Percentiles rank a stretch among this genome's conserved stretches.
Conservation (phyloP, 2,113 vertebrate species). For the Mohoua ochrocephala region DNA sequence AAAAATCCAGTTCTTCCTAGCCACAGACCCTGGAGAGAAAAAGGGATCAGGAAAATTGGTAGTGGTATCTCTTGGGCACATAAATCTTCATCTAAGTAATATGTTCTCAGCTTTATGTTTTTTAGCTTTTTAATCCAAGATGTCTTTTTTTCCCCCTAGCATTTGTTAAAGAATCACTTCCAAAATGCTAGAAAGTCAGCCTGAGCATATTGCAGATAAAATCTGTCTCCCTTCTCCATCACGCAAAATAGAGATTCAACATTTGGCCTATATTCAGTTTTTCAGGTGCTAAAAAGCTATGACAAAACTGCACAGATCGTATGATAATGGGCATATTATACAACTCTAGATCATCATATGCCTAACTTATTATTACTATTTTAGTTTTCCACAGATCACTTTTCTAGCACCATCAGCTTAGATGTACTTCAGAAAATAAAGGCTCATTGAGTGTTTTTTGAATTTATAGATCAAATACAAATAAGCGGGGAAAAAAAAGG, state of each 20-base stretch:
- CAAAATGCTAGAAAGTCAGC: constrained; percentile 64
- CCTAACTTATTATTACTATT: constrained; percentile 56
- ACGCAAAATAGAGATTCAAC: constrained; percentile 60
- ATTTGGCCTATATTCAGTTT: constrained; percentile 63
- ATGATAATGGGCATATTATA: constrained; percentile 64
- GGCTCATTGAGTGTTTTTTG: neutral
- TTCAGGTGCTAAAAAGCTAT: constrained; percentile 64
- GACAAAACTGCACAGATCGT: constrained; percentile 62
- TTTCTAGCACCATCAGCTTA: neutral
- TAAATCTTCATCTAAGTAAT: constrained; percentile 45
- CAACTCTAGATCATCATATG: constrained; percentile 59
- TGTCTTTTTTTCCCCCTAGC: neutral
- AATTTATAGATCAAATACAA: neutral
- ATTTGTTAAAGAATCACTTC: constrained; percentile 63
- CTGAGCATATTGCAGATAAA: constrained; percentile 67
- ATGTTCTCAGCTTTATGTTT: constrained; percentile 45
- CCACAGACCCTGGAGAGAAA: neutral
- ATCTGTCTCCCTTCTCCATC: constrained; percentile 61
- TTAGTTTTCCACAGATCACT: constrained; percentile 13
- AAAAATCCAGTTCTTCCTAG: neutral
- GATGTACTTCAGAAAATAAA: neutral
- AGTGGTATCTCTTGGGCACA: neutral
- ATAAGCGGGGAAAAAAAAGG: neutral
- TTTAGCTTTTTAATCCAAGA: constrained; percentile 54
- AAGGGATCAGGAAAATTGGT: neutral